phyloP scores from a whole-genome alignment of 2,888 invertebrate species.

The Clunio marinus region DNA sequence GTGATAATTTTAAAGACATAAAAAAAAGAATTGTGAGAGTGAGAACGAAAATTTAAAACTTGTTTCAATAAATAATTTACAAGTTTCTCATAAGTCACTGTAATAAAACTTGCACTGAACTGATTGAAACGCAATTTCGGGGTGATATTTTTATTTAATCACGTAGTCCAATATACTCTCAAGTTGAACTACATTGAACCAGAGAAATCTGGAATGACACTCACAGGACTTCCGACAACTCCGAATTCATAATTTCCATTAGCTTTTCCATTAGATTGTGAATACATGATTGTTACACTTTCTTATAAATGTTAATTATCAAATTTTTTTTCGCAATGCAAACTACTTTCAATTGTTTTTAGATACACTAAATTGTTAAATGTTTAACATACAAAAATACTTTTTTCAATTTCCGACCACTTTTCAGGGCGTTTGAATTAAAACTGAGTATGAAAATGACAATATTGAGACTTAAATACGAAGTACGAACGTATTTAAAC shows the following conservation, averaged over 20 bases:
- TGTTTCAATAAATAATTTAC: too few species aligned
- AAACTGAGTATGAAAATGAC: conserved; percentile 13
- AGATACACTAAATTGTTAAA: not conserved
- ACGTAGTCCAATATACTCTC: too few species aligned
- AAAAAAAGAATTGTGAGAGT: too few species aligned
- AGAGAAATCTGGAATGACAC: not conserved
- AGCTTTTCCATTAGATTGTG: not conserved
- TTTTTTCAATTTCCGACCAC: conserved; percentile 1
- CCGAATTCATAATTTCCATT: too few species aligned
- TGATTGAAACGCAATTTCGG: not conserved
- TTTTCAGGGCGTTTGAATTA: not conserved
- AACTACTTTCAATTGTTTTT: not conserved
- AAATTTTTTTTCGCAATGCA: not conserved
- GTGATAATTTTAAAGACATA: too few species aligned
- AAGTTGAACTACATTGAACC: not conserved
- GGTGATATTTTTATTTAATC: too few species aligned
- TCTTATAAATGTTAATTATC: not conserved
- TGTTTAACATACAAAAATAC: not conserved
- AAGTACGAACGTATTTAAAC: conserved; percentile 14
- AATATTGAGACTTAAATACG: conserved; percentile 33
- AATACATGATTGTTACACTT: not conserved
- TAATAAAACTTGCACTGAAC: not conserved
- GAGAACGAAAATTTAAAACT: too few species aligned
- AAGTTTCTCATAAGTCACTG: not conserved
- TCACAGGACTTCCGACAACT: conserved; percentile 6